phyloP scores from a whole-genome alignment of 2,888 invertebrate species.

The Drosophila formosana region DNA sequence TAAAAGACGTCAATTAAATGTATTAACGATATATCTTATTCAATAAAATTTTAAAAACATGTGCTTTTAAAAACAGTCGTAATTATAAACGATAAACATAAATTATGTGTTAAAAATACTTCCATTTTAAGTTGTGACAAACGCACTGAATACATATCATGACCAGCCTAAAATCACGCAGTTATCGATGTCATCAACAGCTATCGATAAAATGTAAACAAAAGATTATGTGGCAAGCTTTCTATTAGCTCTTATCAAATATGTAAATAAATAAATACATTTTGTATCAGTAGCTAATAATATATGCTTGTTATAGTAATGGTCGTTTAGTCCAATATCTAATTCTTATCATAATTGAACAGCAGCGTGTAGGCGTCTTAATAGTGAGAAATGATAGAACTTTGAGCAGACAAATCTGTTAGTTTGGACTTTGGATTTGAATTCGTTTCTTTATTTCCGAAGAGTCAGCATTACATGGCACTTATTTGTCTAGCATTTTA shows the following conservation, averaged over 20 bases:
- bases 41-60: neutral
- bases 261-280: too few species aligned
- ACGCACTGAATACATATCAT: neutral
- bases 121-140: neutral
- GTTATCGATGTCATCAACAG: neutral
- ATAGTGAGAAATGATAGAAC: neutral
- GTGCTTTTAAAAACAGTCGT: neutral
- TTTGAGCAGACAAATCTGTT: neutral
- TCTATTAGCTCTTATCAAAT: too few species aligned
- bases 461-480: constrained; percentile 7
- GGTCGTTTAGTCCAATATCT: neutral
- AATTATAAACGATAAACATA: neutral
- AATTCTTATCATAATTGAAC: neutral
- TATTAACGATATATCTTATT: neutral
- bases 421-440: constrained; percentile 12
- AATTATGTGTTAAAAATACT: neutral
- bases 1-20: neutral
- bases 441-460: neutral
- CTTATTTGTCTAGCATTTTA: neutral
- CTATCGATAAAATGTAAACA: constrained; percentile 24
- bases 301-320: neutral
- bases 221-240: neutral
- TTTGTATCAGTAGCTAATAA: too few species aligned
- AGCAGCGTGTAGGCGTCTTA: neutral
- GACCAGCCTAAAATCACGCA: neutral